Percentiles rank a stretch among this genome's conserved stretches.
phyloP scores from a whole-genome alignment of 2,888 invertebrate species.

The Lasioglossum lativentre region DNA sequence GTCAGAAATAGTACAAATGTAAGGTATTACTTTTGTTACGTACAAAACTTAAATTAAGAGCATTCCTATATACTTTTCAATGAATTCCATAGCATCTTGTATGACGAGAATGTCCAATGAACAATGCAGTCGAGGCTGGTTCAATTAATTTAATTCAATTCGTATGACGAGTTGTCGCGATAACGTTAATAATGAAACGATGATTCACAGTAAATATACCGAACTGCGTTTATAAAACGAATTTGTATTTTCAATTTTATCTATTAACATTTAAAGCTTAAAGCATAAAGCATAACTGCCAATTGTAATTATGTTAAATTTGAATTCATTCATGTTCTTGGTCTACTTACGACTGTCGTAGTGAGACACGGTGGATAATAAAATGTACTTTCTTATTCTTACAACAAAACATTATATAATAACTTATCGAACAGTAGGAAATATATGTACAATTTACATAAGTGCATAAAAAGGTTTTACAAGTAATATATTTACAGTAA shows the following conservation, averaged over 20 bases:
- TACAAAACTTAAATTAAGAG: conserved; percentile 6
- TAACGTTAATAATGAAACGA: background rate
- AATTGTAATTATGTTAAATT: background rate
- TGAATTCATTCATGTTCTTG: background rate
- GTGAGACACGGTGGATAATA: conserved; percentile 9
- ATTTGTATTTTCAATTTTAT: background rate
- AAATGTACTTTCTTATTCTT: conserved; percentile 61
- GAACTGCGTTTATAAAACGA: background rate
- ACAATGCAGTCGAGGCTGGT: too few species aligned
- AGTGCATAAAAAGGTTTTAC: conserved; percentile 16
- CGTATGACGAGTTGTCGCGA: background rate
- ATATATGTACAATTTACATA: conserved; percentile 67
- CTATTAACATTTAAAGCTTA: background rate
- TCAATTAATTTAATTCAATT: too few species aligned
- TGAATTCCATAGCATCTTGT: background rate
- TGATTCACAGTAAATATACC: background rate
- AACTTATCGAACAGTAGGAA: conserved; percentile 63
- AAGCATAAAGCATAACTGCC: background rate
- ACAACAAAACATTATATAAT: conserved; percentile 63
- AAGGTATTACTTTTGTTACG: conserved; percentile 11
- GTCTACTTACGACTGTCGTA: background rate
- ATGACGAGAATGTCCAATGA: too few species aligned
- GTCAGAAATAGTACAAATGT: conserved; percentile 30
- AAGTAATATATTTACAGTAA: conserved; percentile 15
- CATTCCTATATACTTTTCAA: conserved; percentile 2